Percentiles rank a stretch among this genome's conserved stretches.
These are phyloP conservation scores for Montipora capricornis DNA, from an alignment of 64 coral and sea anemone genomes.

Conservation along the genomic window DNA sequence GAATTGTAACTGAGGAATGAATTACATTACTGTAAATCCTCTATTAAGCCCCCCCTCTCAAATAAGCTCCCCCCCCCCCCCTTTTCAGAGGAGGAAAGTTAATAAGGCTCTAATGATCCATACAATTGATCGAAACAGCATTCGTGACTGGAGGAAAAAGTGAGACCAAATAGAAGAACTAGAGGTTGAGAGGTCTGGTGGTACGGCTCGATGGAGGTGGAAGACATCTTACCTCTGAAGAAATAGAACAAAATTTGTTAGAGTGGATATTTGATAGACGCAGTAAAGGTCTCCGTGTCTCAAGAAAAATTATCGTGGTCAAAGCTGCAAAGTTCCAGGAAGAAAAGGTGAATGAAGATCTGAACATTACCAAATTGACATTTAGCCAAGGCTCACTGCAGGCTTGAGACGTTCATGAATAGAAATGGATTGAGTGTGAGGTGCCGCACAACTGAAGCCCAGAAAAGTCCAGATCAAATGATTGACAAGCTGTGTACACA, in stretches of 20 bases:
- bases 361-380: constrained; percentile 19
- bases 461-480: constrained; percentile 45
- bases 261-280: constrained; percentile 34
- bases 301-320: constrained; percentile 24
- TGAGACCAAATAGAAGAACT: no score
- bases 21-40: no score
- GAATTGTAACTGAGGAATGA: no score
- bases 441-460: constrained; percentile 51
- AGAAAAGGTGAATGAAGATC: constrained; percentile 57
- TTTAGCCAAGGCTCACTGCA: constrained; percentile 23
- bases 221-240: constrained; percentile 32
- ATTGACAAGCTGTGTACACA: constrained; percentile 55
- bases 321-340: constrained; percentile 68
- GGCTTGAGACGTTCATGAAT: constrained; percentile 55
- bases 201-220: constrained; percentile 43
- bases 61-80: no score
- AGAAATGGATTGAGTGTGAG: constrained; percentile 57
- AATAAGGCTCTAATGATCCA: no score
- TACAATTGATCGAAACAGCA: no score
- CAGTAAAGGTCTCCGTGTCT: constrained; percentile 29
- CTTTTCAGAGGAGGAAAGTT: no score
- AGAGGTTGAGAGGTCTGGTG: no score
- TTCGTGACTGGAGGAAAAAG: no score
- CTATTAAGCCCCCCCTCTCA: no score
- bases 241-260: constrained; percentile 55